Percentiles rank a stretch among this genome's conserved stretches.
These are phyloP conservation scores for Carollia perspicillata DNA, from an alignment of 2,113 vertebrate species.

Conservation along the genomic window DNA sequence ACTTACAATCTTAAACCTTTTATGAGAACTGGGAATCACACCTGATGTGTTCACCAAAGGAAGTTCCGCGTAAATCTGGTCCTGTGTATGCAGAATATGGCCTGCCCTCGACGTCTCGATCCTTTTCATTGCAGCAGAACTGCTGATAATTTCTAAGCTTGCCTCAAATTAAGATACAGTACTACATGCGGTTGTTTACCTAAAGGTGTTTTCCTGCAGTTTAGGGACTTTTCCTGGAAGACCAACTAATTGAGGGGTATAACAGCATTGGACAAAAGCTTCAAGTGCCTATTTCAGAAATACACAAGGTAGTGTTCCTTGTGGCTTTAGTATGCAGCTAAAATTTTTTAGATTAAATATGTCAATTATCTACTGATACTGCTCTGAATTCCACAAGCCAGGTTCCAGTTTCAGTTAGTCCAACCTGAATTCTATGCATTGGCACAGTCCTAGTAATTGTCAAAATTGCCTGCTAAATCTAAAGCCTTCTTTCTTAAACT, in stretches of 20 bases:
- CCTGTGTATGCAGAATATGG: constrained; percentile 79
- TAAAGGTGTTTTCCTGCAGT: constrained; percentile 83
- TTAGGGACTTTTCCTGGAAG: not conserved
- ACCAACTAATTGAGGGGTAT: constrained; percentile 14
- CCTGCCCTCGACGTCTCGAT: constrained; percentile 2
- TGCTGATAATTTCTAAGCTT: constrained; percentile 70
- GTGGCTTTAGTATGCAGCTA: not conserved
- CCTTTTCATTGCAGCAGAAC: constrained; percentile 42
- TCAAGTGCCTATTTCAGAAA: constrained; percentile 29
- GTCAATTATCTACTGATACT: not conserved
- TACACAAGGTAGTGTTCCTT: constrained; percentile 3
- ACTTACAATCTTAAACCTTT: constrained; percentile 9
- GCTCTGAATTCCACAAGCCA: constrained; percentile 11
- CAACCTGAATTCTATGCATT: constrained; percentile 29
- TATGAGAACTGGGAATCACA: not conserved
- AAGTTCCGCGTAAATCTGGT: not conserved
- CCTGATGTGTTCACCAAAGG: not conserved
- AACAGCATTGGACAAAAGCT: constrained; percentile 3
- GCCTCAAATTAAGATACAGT: constrained; percentile 46
- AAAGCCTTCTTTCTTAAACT: not conserved
- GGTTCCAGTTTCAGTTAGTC: not conserved
- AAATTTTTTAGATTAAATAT: not conserved
- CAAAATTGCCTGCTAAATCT: constrained; percentile 10
- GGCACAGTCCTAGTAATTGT: not conserved
- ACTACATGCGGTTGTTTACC: not conserved